phyloP scores from a whole-genome alignment of 2,797 vertebrate species.

The Paratrypauchen microcephalus region DNA sequence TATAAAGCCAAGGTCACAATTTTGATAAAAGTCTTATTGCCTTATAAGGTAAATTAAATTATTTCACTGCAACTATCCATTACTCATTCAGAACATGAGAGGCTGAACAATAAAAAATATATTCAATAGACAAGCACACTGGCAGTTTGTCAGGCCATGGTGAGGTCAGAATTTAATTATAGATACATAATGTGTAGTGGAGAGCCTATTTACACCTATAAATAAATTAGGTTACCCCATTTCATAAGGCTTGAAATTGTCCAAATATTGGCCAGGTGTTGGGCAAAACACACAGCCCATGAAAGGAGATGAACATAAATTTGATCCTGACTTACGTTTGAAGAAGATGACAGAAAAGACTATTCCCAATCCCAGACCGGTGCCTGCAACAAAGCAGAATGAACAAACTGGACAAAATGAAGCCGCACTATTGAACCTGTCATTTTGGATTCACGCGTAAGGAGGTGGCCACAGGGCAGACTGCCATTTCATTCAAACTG shows the following conservation, averaged over 20 bases:
- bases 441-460: too few species aligned
- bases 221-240: not conserved
- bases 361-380: constrained; percentile 91
- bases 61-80: too few species aligned
- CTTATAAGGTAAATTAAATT: too few species aligned
- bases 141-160: too few species aligned
- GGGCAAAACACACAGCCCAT: not conserved
- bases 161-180: too few species aligned
- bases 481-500: constrained; percentile 8
- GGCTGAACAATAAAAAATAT: too few species aligned
- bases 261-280: not conserved
- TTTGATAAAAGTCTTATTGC: too few species aligned
- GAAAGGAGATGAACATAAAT: not conserved
- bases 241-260: not conserved
- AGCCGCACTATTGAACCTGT: too few species aligned
- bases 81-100: too few species aligned
- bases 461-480: too few species aligned
- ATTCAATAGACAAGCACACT: too few species aligned
- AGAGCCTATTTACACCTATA: not conserved
- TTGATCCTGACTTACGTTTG: constrained; percentile 86
- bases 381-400: constrained; percentile 78
- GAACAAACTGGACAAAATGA: not conserved
- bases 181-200: not conserved
- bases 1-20: too few species aligned
- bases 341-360: constrained; percentile 96